Evolutionary conservation across 2,113 vertebrate species (phyloP).

Genomic region (Apus apus): DNA sequence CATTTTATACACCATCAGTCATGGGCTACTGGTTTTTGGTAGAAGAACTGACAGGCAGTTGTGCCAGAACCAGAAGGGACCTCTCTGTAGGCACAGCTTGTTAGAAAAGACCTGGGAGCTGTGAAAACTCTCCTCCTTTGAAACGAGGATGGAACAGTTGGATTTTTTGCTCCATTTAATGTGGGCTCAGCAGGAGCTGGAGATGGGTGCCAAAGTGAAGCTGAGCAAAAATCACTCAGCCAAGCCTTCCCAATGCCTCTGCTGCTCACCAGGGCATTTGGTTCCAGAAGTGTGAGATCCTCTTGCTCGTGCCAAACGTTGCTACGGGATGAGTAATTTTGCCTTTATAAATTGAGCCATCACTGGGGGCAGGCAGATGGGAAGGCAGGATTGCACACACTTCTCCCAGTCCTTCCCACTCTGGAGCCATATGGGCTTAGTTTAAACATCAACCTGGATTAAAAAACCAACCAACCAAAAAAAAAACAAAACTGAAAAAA

Average conservation of each 20-base stretch:
- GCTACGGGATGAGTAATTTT: background rate
- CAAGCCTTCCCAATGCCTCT: background rate
- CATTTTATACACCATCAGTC: background rate
- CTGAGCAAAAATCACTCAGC: constrained; percentile 10
- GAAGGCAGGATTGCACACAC: fast-evolving
- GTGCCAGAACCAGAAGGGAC: constrained; percentile 4
- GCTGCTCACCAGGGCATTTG: background rate
- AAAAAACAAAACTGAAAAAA: background rate
- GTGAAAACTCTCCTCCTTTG: constrained; percentile 6
- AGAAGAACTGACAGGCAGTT: background rate
- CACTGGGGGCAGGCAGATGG: background rate
- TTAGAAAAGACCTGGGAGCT: background rate
- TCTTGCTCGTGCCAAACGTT: background rate
- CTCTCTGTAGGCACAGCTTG: background rate
- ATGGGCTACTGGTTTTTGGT: background rate
- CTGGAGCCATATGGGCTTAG: background rate
- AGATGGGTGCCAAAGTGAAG: constrained; percentile 17
- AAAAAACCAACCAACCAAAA: too few species aligned
- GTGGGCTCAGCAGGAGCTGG: background rate
- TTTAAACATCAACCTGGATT: background rate
- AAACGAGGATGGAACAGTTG: background rate
- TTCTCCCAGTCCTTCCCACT: background rate
- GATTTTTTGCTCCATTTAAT: constrained; percentile 40
- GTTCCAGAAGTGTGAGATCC: background rate
- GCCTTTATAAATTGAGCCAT: constrained; percentile 10